A percentile compares a stretch with the other conserved stretches of the same genome.
These are phyloP conservation scores for Daktulosphaira vitifoliae DNA, from an alignment of 1,140 invertebrate species.

Conservation along the genomic window DNA sequence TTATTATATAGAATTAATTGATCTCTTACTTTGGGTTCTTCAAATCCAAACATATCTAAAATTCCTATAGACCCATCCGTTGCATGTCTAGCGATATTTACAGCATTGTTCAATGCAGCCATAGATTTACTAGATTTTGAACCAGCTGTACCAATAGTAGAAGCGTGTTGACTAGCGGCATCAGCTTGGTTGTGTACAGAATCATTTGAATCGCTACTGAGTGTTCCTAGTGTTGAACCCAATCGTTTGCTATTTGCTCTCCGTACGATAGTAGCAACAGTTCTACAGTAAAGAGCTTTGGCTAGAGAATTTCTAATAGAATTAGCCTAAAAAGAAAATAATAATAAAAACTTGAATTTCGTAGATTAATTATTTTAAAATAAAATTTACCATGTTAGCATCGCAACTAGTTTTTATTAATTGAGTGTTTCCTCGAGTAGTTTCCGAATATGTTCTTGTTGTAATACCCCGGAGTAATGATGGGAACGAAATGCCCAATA, in stretches of 20 bases:
- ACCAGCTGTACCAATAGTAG: slow-evolving; percentile 72
- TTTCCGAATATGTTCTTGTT: slow-evolving; percentile 61
- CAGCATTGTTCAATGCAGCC: slow-evolving; percentile 76
- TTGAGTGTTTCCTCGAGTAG: slow-evolving; percentile 60
- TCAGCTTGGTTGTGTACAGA: slow-evolving; percentile 82
- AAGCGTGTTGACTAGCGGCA: slow-evolving; percentile 74
- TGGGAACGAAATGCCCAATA: slow-evolving; percentile 68
- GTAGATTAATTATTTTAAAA: background rate
- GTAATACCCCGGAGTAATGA: slow-evolving; percentile 72
- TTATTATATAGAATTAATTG: too few species aligned
- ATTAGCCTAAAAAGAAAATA: slow-evolving; percentile 55
- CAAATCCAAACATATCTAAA: slow-evolving; percentile 92
- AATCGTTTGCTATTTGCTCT: slow-evolving; percentile 82
- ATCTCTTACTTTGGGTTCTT: slow-evolving; percentile 68
- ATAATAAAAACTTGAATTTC: slow-evolving; percentile 7
- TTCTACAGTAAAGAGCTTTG: slow-evolving; percentile 87
- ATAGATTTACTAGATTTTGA: slow-evolving; percentile 70
- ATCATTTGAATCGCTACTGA: slow-evolving; percentile 84
- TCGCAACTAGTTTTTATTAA: slow-evolving; percentile 73
- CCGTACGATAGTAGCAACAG: slow-evolving; percentile 87
- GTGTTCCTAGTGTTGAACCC: slow-evolving; percentile 78
- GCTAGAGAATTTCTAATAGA: slow-evolving; percentile 80
- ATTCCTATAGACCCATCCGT: slow-evolving; percentile 92
- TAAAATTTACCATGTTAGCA: slow-evolving; percentile 58
- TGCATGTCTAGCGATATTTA: slow-evolving; percentile 78